These are phyloP conservation scores for Eulemur macaco DNA, from an alignment of 2,113 vertebrate genomes.

Conservation along the genomic window DNA sequence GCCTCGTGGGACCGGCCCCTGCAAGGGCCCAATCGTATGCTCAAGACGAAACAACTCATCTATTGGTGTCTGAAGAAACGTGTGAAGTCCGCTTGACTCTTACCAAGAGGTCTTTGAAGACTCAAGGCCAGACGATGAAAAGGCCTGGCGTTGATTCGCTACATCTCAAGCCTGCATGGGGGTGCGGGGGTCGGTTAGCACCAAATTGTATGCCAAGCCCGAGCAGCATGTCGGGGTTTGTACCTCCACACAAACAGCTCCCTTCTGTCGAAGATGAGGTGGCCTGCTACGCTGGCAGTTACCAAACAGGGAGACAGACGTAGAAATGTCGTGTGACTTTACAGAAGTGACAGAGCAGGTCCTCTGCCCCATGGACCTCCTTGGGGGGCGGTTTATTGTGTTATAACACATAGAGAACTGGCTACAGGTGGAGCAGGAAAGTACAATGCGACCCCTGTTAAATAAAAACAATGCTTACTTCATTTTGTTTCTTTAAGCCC, in stretches of 20 bases:
- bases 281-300: rapidly evolving
- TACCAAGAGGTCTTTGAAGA: neutral
- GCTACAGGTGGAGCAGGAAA: neutral
- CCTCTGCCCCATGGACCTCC: too few relatives aligned
- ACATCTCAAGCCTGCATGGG: neutral
- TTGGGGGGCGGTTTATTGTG: neutral
- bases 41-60: neutral
- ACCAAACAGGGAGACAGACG: neutral
- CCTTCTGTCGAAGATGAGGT: neutral
- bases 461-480: neutral
- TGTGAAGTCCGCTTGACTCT: rapidly evolving
- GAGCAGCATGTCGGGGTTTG: neutral
- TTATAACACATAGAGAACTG: neutral
- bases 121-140: neutral
- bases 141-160: neutral
- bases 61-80: rapidly evolving
- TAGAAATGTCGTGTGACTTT: neutral
- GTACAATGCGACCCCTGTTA: neutral
- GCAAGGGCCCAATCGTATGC: neutral
- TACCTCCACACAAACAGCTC: neutral
- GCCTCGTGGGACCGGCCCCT: neutral
- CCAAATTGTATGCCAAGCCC: neutral
- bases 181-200: neutral
- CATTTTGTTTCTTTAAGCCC: neutral
- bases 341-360: neutral